Evolutionary conservation across 2,888 invertebrate species (phyloP), one percentile per base, ranked within the genome.

Genomic region (Diachrysia chrysitis): DNA sequence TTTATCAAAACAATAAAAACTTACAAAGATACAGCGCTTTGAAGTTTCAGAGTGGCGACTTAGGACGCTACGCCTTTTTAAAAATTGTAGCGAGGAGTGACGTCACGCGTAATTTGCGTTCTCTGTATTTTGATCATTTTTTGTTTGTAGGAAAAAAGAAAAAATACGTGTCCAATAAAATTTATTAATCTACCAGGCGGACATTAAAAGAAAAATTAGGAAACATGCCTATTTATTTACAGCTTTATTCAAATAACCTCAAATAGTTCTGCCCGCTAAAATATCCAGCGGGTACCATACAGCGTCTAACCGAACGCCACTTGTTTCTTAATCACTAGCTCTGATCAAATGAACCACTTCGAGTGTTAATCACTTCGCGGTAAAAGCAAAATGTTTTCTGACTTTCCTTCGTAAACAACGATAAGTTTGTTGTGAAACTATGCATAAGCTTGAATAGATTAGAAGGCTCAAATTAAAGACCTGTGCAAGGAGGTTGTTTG

Each of bases 321-420:
- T 73, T 66, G 70, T 71, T 78, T 53, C 69, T 35, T 76, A 66
- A 74, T 77, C 77, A 65, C 54, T 73, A 65, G 78, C 75, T 83
- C 73, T 76, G 88, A 90, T 90, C 90, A 87, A 88, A 84, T 85
- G 87, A 81, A 86, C 85, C 83, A 87, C 83, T 89, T 87, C 62
- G 76, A 85, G 89, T 87, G 90, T 91, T 91, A 90, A 91, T 91
- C 85, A 89, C 88, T 90, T 87, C 82, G 83, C 85, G 61, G 79
- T 66, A 71, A 63, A 70, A 78, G 79, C 76, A 63, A 75, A 82
- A 73, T 68, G 75, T 75, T 61, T 69, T 71, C 19, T 72, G 63
- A 73, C 79, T 83, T 82, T 82, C 79, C 66, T 76, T 78, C 19
- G 29, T 73, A 55, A 63, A 63, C 61, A 55, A 56, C 37, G 66